Conservation (phyloP, 1,140 invertebrate genomes). For the Aphis craccivora region DNA sequence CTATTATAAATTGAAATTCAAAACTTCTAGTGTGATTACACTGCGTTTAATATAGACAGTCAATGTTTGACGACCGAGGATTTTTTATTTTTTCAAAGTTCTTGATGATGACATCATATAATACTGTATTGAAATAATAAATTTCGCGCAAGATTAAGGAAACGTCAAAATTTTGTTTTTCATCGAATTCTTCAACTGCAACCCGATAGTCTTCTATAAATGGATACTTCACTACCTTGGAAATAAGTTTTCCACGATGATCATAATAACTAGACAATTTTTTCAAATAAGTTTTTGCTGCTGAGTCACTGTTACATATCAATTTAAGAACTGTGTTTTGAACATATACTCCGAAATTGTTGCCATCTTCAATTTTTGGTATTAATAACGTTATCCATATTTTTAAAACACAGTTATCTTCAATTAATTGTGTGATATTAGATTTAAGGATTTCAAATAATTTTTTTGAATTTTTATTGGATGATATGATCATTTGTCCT, state of each 20-base stretch:
- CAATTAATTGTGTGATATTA: constrained; percentile 88
- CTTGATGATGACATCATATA: constrained; percentile 95
- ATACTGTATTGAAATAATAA: constrained; percentile 93
- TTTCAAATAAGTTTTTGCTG: constrained; percentile 95
- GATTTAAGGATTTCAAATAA: constrained; percentile 91
- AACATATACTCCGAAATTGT: constrained; percentile 98
- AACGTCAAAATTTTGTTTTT: constrained; percentile 94
- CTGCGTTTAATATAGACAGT: constrained; percentile 78
- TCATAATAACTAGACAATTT: constrained; percentile 90
- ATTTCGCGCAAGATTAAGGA: constrained; percentile 94
- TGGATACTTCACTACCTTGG: constrained; percentile 87
- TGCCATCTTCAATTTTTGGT: constrained; percentile 98
- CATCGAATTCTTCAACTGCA: constrained; percentile 94
- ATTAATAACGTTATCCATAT: constrained; percentile 99
- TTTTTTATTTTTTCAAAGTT: constrained; percentile 97
- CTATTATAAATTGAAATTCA: neutral
- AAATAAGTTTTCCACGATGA: constrained; percentile 73
- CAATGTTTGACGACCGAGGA: constrained; percentile 82
- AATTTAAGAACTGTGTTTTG: constrained; percentile 96
- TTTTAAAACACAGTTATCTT: constrained; percentile 94
- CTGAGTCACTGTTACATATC: constrained; percentile 94
- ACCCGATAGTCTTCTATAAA: constrained; percentile 95
- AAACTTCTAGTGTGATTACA: neutral
- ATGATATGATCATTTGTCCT: constrained; percentile 82
- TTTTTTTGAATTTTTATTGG: constrained; percentile 84